Evolutionary conservation across 2,888 invertebrate genomes (phyloP).

Genomic region (Electrophaes corylata): DNA sequence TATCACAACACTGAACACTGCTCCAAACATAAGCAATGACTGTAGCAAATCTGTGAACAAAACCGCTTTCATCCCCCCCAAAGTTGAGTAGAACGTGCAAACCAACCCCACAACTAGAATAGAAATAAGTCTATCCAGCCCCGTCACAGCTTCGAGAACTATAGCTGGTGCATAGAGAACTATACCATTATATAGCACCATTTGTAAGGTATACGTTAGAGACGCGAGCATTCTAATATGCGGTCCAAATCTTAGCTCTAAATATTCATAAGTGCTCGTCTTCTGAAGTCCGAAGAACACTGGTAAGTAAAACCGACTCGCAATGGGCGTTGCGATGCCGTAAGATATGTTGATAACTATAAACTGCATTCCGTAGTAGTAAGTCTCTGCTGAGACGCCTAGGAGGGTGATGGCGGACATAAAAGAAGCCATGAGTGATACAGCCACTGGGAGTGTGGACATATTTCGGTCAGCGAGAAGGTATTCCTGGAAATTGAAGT

Average conservation of each 20-base stretch:
- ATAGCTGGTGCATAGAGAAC: constrained; percentile 97
- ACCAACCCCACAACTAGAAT: constrained; percentile 90
- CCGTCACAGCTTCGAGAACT: constrained; percentile 93
- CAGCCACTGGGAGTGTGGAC: constrained; percentile 91
- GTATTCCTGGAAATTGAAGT: constrained; percentile 87
- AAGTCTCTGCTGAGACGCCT: constrained; percentile 95
- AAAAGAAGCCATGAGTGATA: constrained; percentile 96
- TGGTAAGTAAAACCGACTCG: constrained; percentile 91
- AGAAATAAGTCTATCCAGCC: constrained; percentile 88
- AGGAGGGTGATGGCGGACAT: constrained; percentile 95
- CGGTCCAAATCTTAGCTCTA: constrained; percentile 93
- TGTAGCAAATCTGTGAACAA: constrained; percentile 94
- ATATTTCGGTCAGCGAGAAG: constrained; percentile 92
- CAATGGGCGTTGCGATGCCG: constrained; percentile 89
- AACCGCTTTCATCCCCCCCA: constrained; percentile 97
- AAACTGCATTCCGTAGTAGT: constrained; percentile 92
- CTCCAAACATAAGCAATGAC: constrained; percentile 92
- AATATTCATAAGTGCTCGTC: constrained; percentile 96
- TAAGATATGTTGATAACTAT: constrained; percentile 91
- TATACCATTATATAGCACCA: constrained; percentile 95
- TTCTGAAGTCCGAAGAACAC: constrained; percentile 93
- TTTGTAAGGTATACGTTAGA: constrained; percentile 93
- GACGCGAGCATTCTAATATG: constrained; percentile 91
- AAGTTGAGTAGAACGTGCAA: constrained; percentile 93
- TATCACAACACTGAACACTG: constrained; percentile 91